These are phyloP conservation scores for Meteorus cinctellus DNA, from an alignment of 2,888 invertebrate genomes.

Conservation along the genomic window DNA sequence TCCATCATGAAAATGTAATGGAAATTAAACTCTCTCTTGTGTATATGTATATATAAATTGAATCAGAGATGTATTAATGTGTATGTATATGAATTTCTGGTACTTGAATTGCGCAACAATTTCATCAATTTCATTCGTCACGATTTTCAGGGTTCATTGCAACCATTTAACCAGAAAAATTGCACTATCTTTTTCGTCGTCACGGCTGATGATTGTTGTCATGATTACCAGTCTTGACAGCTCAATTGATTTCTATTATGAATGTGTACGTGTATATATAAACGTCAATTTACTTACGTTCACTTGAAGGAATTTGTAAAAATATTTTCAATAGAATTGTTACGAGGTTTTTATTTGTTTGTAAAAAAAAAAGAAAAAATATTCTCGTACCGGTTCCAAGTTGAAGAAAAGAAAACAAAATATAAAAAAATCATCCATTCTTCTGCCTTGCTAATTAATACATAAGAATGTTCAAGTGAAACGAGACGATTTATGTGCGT, in stretches of 20 bases:
- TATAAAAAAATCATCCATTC: background rate
- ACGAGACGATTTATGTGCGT: conserved; percentile 39
- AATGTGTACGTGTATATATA: background rate
- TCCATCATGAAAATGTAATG: conserved; percentile 14
- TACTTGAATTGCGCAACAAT: conserved; percentile 32
- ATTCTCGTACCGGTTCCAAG: background rate
- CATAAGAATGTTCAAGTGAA: conserved; percentile 36
- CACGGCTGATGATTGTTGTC: background rate
- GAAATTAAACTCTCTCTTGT: background rate
- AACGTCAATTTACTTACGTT: conserved; percentile 5
- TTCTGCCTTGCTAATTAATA: conserved; percentile 39
- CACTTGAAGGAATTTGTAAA: background rate
- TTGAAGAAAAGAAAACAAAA: background rate
- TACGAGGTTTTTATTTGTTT: background rate
- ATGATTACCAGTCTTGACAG: background rate
- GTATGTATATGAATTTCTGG: background rate
- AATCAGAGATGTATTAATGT: background rate
- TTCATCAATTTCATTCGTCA: conserved; percentile 43
- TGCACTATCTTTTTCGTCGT: background rate
- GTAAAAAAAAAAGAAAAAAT: background rate
- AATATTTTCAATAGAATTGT: conserved; percentile 5
- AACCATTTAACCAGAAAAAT: conserved; percentile 35
- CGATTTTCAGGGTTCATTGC: conserved; percentile 30
- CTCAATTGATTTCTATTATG: background rate
- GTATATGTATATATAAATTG: background rate